Evolutionary conservation across 2,888 invertebrate genomes (phyloP), one percentile per base, ranked within the genome.

Genomic region (Drosophila maculinotata): DNA sequence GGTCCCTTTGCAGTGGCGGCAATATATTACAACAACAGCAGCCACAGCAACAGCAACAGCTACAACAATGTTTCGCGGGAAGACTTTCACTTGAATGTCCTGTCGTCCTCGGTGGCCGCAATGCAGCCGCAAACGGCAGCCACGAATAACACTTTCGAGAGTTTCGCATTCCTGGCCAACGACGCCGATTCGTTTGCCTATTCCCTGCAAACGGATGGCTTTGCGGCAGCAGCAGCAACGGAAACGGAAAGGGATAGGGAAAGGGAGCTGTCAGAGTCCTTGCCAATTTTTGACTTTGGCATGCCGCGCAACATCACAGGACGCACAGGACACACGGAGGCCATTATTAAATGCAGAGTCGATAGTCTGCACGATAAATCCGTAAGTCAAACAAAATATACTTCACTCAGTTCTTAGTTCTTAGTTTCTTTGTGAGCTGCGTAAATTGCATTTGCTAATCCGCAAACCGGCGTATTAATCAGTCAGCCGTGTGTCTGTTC

Each of bases 301-400:
- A 96, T 97, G 90, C 94, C 95, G 36, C 93, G 96, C 79, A 97
- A 97, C 92, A 95, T 97, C 80, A 96, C 97, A 45, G 96, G 96
- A 17, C 95, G 96, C 77, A 96, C 96, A 63, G 96, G 97, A 9
- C 96, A 97, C 92, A 96, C 96, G 69, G 89, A 90, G 66, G 96
- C 96, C 48, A 96, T 96, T 92, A 93, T 97, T 88, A 96, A 96
- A 92, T 97, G 97, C 92, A 94, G 96, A 90, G 96, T 97, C 73
- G 95, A 96, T 92, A 96, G 96, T 89, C 94, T 97, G 30, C 96
- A 96, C 52, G 97, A 97, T 92, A 96, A 97, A 93, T 96, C 96
- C 93, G 97, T 97, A 91, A 86, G 88, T 81, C 15, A 35, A 12
- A 23, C 23, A 10, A 25, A 10, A 0, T 15, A 26, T 20, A 2